These are phyloP conservation scores for Tetragonula clypearis DNA, from an alignment of 1,140 invertebrate genomes.

Conservation along the genomic window DNA sequence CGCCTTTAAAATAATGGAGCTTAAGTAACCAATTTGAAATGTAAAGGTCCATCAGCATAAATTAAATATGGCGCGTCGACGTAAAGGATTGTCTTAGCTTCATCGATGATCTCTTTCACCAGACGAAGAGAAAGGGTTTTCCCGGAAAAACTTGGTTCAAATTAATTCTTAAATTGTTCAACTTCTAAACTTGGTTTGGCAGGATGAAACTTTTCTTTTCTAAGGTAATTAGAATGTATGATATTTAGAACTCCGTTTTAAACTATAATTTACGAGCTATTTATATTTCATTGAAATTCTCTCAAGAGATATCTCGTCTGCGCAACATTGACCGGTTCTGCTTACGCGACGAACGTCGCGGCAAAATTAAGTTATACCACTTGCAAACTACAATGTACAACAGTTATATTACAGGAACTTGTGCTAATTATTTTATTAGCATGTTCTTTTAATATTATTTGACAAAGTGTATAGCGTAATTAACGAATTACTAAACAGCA, in stretches of 20 bases:
- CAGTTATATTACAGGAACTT: background rate
- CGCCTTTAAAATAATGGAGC: conserved; percentile 71
- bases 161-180: background rate
- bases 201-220: background rate
- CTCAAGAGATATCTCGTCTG: background rate
- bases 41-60: conserved; percentile 75
- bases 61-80: conserved; percentile 65
- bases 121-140: background rate
- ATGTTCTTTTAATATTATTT: background rate
- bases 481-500: no score
- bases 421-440: background rate
- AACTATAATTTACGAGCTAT: background rate
- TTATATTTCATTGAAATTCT: background rate
- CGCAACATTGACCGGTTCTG: background rate
- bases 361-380: background rate
- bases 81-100: conserved; percentile 33
- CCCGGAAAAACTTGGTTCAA: background rate
- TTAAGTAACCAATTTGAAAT: conserved; percentile 72
- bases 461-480: no score
- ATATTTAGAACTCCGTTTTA: background rate
- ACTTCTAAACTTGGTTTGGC: background rate
- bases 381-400: background rate
- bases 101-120: conserved; percentile 15
- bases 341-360: background rate
- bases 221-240: no score